Conservation (phyloP, 2,113 vertebrate genomes). For the Callocephalon fimbriatum region DNA sequence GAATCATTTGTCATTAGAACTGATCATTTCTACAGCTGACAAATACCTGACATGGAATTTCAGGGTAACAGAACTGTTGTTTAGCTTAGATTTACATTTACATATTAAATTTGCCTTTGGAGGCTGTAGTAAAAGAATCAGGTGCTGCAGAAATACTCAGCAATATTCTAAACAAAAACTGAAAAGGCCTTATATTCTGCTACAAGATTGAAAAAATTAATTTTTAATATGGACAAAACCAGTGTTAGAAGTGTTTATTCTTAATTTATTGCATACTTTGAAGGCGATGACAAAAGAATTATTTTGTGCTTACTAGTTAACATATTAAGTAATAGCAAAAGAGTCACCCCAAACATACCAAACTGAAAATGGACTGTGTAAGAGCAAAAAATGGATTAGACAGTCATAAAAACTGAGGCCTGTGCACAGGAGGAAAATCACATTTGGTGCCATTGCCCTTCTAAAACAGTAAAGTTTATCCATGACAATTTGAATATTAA, state of each 20-base stretch:
- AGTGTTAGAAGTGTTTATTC: not conserved
- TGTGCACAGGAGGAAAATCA: not conserved
- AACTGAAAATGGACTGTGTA: not conserved
- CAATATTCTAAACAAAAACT: not conserved
- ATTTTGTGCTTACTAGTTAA: not conserved
- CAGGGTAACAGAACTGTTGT: not conserved
- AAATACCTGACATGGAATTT: not conserved
- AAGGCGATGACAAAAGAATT: not conserved
- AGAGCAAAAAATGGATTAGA: not conserved
- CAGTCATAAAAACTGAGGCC: not conserved
- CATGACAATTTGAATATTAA: not conserved
- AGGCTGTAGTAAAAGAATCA: not conserved
- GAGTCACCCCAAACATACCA: not conserved
- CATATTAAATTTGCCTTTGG: not conserved
- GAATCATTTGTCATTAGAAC: not conserved
- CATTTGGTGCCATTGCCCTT: not conserved
- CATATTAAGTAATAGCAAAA: not conserved
- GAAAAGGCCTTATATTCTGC: not conserved
- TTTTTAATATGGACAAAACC: not conserved
- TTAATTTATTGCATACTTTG: not conserved
- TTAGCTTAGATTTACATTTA: not conserved
- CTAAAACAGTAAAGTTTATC: not conserved
- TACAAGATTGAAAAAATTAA: not conserved
- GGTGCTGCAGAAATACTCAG: not conserved
- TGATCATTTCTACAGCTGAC: not conserved